phyloP scores from a whole-genome alignment of 2,888 invertebrate genomes.

The Sylvicola cinctus region DNA sequence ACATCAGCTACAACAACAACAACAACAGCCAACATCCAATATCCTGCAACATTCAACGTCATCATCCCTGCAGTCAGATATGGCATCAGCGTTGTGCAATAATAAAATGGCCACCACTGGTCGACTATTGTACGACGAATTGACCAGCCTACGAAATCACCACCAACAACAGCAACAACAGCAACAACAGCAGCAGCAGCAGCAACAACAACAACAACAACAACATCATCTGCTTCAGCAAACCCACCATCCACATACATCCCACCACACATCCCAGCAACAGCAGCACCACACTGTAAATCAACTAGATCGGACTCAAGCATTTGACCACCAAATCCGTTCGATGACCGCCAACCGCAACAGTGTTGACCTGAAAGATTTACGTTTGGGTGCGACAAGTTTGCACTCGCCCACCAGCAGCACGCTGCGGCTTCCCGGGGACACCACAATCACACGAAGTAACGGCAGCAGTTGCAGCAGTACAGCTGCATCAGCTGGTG shows the following conservation, averaged over 20 bases:
- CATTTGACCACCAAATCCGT: no score
- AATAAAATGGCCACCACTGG: no score
- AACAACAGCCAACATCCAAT: no score
- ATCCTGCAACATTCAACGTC: no score
- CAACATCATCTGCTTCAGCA: not conserved
- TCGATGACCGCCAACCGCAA: not conserved
- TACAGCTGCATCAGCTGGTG: slow-evolving; percentile 5
- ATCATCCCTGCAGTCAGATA: no score
- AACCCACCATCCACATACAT: no score
- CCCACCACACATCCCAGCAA: no score
- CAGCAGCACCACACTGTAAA: not conserved
- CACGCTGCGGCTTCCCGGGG: slow-evolving; percentile 12
- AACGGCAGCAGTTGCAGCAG: slow-evolving; percentile 7
- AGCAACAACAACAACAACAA: not conserved
- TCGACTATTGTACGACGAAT: slow-evolving; percentile 5
- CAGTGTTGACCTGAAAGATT: not conserved
- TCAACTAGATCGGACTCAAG: no score
- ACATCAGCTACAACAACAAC: no score
- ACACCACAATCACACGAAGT: slow-evolving; percentile 13
- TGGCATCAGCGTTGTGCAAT: no score
- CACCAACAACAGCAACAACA: slow-evolving; percentile 4
- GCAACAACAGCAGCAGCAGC: slow-evolving; percentile 2
- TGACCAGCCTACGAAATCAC: slow-evolving; percentile 3
- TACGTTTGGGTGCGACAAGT: not conserved
- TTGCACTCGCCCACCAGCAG: no score